Base-by-base conservation (phyloP, 2,797 vertebrate species). In the Diceros bicornis region DNA sequence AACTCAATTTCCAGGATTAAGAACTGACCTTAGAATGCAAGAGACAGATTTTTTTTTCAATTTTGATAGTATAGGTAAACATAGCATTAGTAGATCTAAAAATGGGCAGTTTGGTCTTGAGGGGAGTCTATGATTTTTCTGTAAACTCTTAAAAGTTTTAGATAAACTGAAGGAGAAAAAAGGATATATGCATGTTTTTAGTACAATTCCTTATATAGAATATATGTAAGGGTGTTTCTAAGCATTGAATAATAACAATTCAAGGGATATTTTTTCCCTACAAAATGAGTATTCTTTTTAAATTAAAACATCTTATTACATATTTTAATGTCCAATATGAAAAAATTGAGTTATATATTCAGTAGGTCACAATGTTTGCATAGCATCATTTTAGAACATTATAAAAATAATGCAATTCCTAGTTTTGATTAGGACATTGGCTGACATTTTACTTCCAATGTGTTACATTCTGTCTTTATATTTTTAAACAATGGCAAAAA, bases 401-500 rank as follows among this genome's bases (percentile, higher is more conserved):
- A 71, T 85, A 93, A 96, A 97, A 97, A 95, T 96, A 96, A 96
- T 93, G 34, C 12, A 87, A 52, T 55, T 96, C 37, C 57, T 57
- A 85, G 68, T 92, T 98, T 96, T 96, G 75, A 96, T 88, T 92
- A 85, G 85, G 61, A 96, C 57, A 1, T 91, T 97, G 90, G 79
- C 90, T 97, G 95, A 94, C 93, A 97, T 96, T 97, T 97, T 96
- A 85, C 62, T 96, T 97, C 27, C 41, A 97, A 74, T 47, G 61
- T 82, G 66, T 92, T 92, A 92, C 61, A 81, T 92, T 96, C 55
- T 96, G 90, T 97, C 81, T 96, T 96, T 92, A 78, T 93, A 96
- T 92, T 95, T 98, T 98, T 97, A 97, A 97, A 96, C 90, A 96
- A 72, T 94, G 96, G 88, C 95, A 95, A 95, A 93, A 96, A 97